Base-by-base conservation (phyloP, 2,113 vertebrate genomes). In the Pithys albifrons region DNA sequence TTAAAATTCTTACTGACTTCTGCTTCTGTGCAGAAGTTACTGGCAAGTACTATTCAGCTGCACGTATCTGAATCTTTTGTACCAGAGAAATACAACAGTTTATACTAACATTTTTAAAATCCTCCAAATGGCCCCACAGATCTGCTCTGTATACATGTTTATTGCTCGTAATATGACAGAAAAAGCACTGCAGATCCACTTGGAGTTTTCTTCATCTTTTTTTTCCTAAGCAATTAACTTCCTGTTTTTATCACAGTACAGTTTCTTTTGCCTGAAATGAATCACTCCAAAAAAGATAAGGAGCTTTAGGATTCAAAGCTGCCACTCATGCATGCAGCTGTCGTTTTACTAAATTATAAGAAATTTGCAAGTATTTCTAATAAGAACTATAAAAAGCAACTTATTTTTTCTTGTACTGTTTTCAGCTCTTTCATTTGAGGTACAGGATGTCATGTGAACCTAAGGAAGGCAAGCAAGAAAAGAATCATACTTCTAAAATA, bases 241-340 rank as follows among this genome's bases (percentile, higher is more conserved):
- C 87, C 89, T 82, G 59, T 72, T 91, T 90, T 85, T 94, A 87
- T 95, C 78, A 76, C 73, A 92, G 77, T 76, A 78, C 29, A 83
- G 69, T 41, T 97, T 85, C 58, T 93, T 65, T 82, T 57, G 57
- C 74, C 77, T 91, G 84, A 94, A 94, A 95, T 92, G 43, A 92
- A 95, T 92, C 52, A 95, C 89, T 52, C 59, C 19, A 91, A 88
- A 75, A 78, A 70, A 83, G 73, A 96, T 90, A 91, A 88, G 39
- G 45, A 80, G 91, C 94, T 75, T 59, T 66, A 86, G 85, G 62
- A 91, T 92, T 95, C 91, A 95, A 91, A 85, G 76, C 79, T 94
- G 88, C 58, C 79, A 85, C 37, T 87, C 83, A 71, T 41, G 73
- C 85, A 93, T 72, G 71, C 89, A 96, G 77, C 71, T 93, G 88